Evolutionary conservation across 2,797 vertebrate species (phyloP).

Genomic region (Centroberyx gerrardi): DNA sequence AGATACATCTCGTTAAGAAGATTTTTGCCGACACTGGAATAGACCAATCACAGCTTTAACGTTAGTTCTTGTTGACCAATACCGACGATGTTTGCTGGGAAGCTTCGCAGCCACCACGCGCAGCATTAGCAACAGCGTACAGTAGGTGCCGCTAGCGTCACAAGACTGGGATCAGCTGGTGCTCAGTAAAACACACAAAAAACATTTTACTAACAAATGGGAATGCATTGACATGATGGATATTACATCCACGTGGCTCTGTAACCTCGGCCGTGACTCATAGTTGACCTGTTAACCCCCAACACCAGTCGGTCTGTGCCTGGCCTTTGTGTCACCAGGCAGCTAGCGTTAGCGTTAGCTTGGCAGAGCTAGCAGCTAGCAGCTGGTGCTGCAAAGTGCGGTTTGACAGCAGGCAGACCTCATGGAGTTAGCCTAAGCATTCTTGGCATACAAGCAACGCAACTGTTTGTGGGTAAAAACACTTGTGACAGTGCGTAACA

Average conservation of each 20-base stretch:
- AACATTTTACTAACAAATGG: not conserved
- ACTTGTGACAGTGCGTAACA: not conserved
- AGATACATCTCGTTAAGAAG: no score
- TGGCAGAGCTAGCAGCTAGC: constrained; percentile 23
- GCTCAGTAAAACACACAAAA: not conserved
- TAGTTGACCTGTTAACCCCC: no score
- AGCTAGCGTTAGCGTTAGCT: constrained; percentile 47
- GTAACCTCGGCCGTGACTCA: no score
- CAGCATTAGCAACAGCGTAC: not conserved
- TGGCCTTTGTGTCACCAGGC: not conserved
- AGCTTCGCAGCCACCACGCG: not conserved
- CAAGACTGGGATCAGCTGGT: constrained; percentile 15
- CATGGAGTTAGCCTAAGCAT: constrained; percentile 45
- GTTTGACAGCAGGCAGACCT: constrained; percentile 54
- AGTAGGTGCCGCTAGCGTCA: constrained; percentile 5
- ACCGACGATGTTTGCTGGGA: not conserved
- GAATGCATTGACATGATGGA: accelerated
- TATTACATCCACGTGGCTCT: no score
- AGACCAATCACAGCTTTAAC: not conserved
- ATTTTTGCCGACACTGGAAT: not conserved
- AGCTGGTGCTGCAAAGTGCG: not conserved
- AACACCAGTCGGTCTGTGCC: not conserved
- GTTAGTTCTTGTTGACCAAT: not conserved
- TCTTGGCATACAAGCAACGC: not conserved
- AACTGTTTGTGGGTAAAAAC: not conserved